Evolutionary conservation across 2,797 vertebrate species (phyloP).

Genomic region (Mormyrus proboscirostris): DNA sequence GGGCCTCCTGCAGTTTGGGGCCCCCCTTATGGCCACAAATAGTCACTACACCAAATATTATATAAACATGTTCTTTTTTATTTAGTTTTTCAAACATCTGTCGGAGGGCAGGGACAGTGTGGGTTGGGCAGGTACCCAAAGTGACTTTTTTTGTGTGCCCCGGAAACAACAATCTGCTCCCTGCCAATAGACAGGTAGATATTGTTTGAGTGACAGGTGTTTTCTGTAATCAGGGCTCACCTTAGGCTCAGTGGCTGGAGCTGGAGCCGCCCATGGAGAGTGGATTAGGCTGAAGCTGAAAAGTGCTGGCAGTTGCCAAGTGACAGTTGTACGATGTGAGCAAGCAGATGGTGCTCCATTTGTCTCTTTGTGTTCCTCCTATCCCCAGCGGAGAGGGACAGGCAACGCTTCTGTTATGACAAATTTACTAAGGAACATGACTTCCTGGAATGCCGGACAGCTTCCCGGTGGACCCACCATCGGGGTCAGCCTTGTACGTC

Average conservation of each 20-base stretch:
- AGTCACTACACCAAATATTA: not conserved
- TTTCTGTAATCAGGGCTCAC: not conserved
- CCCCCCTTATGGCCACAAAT: not conserved
- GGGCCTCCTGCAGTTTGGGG: not conserved
- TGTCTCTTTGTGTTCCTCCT: slow-evolving; percentile 22
- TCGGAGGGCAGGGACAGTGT: not conserved
- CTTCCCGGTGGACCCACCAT: not conserved
- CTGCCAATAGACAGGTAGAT: not conserved
- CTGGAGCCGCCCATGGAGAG: not conserved
- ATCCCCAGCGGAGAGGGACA: slow-evolving; percentile 15
- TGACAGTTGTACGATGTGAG: slow-evolving; percentile 28
- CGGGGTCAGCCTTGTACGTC: not conserved
- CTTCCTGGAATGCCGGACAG: slow-evolving; percentile 22
- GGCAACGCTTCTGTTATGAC: slow-evolving; percentile 22
- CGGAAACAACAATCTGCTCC: not conserved
- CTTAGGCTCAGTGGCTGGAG: not conserved
- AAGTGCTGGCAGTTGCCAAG: slow-evolving; percentile 24
- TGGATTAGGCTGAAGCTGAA: slow-evolving; percentile 11
- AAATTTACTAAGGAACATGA: slow-evolving; percentile 27
- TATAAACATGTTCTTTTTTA: not conserved
- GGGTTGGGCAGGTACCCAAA: not conserved
- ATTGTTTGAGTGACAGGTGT: not conserved
- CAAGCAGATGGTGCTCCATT: slow-evolving; percentile 28
- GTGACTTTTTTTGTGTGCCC: not conserved
- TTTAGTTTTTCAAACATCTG: not conserved